These are phyloP conservation scores for Narcine bancroftii DNA, from an alignment of 2,113 vertebrate genomes.

Conservation along the genomic window DNA sequence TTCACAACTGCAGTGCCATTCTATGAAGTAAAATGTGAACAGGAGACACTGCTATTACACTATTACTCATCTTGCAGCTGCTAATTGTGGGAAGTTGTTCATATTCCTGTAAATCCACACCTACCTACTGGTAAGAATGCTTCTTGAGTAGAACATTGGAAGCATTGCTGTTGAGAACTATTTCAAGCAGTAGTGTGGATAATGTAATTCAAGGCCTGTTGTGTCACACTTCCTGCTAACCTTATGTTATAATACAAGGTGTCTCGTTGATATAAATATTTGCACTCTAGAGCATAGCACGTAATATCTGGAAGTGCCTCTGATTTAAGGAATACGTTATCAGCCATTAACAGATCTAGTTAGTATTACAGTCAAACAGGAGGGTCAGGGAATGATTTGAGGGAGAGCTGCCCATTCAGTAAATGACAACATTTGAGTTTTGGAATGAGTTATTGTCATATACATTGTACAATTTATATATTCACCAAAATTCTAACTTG, in stretches of 20 bases:
- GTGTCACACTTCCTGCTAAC: neutral
- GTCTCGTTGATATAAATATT: neutral
- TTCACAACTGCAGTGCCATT: neutral
- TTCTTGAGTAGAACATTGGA: neutral
- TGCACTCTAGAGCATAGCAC: neutral
- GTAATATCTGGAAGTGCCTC: neutral
- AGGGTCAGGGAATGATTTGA: neutral
- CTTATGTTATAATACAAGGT: neutral
- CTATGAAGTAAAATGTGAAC: constrained; percentile 11
- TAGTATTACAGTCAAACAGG: neutral
- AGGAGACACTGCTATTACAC: neutral
- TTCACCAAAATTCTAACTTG: no score
- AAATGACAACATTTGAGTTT: no score
- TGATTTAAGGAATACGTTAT: neutral
- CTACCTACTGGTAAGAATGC: neutral
- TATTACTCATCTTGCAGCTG: constrained; percentile 6
- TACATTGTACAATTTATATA: no score
- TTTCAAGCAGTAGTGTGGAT: neutral
- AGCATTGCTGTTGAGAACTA: no score
- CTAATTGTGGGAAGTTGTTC: constrained; percentile 34
- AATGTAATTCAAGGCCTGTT: neutral
- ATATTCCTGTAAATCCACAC: neutral
- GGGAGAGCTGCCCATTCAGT: neutral
- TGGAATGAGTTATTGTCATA: no score
- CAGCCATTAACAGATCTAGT: neutral